Percentiles rank a stretch among this genome's conserved stretches.
Evolutionary conservation across 2,888 invertebrate genomes (phyloP).

Genomic region (Agrotis exclamationis): DNA sequence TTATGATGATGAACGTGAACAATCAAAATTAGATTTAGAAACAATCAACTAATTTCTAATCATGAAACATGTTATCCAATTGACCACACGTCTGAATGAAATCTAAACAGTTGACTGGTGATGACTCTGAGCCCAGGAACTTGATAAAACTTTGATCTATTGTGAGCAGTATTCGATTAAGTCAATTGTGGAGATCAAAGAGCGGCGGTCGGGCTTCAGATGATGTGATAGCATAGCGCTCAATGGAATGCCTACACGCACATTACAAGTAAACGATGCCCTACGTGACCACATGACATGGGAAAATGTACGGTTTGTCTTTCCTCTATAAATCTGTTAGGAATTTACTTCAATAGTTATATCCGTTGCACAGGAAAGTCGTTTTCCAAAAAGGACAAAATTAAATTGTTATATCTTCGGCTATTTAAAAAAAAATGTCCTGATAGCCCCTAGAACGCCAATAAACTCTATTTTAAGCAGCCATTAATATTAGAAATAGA

Average conservation of each 20-base stretch:
- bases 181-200: constrained; percentile 81
- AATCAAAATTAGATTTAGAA: constrained; percentile 12
- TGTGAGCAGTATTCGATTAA: constrained; percentile 82
- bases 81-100: constrained; percentile 56
- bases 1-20: not conserved
- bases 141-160: constrained; percentile 77
- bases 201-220: constrained; percentile 62
- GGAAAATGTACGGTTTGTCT: constrained; percentile 52
- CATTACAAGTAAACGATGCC: constrained; percentile 63
- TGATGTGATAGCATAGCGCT: constrained; percentile 66
- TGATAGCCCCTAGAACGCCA: not conserved
- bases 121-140: constrained; percentile 67
- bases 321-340: constrained; percentile 17
- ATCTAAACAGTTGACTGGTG: constrained; percentile 61
- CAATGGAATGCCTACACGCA: constrained; percentile 76
- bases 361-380: not conserved
- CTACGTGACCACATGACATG: constrained; percentile 58
- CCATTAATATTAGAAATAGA: constrained; percentile 37
- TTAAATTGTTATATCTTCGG: no score
- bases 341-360: not conserved
- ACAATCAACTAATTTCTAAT: constrained; percentile 16
- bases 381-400: not conserved
- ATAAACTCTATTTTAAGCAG: not conserved
- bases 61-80: constrained; percentile 34
- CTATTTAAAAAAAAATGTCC: not conserved